Conservation (phyloP, 2,888 invertebrate species). For the Argyresthia goedartella region DNA sequence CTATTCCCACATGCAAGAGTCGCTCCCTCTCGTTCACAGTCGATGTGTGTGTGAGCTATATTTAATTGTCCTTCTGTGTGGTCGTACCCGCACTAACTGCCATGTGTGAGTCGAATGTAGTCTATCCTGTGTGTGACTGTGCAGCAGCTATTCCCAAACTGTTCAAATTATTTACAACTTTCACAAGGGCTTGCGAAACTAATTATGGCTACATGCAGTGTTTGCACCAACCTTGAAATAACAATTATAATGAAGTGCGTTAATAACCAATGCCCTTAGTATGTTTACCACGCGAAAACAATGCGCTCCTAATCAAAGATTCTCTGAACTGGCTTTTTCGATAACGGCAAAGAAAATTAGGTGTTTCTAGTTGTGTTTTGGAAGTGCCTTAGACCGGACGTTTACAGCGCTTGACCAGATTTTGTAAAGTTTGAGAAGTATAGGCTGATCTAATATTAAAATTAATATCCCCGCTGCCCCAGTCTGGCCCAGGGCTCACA, state of each 20-base stretch:
- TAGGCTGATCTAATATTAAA: slow-evolving; percentile 60
- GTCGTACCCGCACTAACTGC: slow-evolving; percentile 38
- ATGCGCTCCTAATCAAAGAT: slow-evolving; percentile 21
- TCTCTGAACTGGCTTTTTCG: slow-evolving; percentile 12
- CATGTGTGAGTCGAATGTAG: slow-evolving; percentile 65
- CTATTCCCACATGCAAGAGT: slow-evolving; percentile 47
- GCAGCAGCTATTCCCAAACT: slow-evolving; percentile 45
- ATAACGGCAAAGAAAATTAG: not conserved
- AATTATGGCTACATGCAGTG: slow-evolving; percentile 8
- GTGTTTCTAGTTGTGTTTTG: slow-evolving; percentile 15
- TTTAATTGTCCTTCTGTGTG: slow-evolving; percentile 55
- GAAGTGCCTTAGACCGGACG: slow-evolving; percentile 16
- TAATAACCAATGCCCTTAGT: slow-evolving; percentile 23
- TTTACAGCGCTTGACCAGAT: not conserved
- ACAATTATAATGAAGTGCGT: slow-evolving; percentile 18
- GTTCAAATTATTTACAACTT: slow-evolving; percentile 9
- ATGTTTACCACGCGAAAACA: slow-evolving; percentile 26
- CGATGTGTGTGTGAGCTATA: slow-evolving; percentile 54
- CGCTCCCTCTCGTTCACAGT: slow-evolving; percentile 30
- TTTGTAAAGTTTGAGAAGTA: slow-evolving; percentile 43
- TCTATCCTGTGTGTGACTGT: slow-evolving; percentile 34
- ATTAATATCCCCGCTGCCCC: slow-evolving; percentile 61
- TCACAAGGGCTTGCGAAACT: slow-evolving; percentile 14
- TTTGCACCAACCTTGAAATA: slow-evolving; percentile 25
- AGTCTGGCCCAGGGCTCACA: slow-evolving; percentile 50